phyloP scores from a whole-genome alignment of 1,140 invertebrate genomes.

The Trichonephila clavata region DNA sequence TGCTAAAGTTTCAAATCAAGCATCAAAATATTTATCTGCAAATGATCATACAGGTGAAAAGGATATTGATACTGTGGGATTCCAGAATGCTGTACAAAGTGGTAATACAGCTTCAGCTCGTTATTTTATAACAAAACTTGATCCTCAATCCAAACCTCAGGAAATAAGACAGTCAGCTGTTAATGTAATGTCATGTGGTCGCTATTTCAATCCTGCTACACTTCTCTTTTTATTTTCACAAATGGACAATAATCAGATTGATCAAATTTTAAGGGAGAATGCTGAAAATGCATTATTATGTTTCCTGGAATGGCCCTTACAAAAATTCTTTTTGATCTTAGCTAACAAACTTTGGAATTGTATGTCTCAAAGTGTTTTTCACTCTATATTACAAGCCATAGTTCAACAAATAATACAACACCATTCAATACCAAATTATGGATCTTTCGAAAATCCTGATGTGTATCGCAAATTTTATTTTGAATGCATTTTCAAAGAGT shows the following conservation, averaged over 20 bases:
- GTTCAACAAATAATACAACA: background rate
- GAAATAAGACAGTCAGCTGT: background rate
- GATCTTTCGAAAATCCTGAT: background rate
- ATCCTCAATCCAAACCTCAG: background rate
- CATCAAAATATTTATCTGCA: too few relatives aligned
- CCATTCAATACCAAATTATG: background rate
- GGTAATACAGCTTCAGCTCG: constrained; percentile 11
- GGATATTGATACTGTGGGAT: background rate
- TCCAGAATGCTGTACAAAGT: background rate
- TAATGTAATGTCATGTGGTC: background rate
- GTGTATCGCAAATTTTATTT: background rate
- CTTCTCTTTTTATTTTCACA: background rate
- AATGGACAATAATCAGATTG: background rate
- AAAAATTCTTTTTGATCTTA: background rate
- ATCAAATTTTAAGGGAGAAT: background rate
- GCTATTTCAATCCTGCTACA: background rate
- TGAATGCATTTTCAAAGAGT: background rate
- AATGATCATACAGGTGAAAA: background rate
- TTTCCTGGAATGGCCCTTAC: constrained; percentile 6
- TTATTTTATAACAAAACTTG: background rate
- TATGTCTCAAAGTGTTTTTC: background rate
- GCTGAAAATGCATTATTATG: background rate
- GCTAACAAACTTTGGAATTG: background rate
- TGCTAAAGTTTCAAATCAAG: background rate
- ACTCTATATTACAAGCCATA: background rate